phyloP scores from a whole-genome alignment of 2,888 invertebrate genomes.

The Cosmia trapezina region DNA sequence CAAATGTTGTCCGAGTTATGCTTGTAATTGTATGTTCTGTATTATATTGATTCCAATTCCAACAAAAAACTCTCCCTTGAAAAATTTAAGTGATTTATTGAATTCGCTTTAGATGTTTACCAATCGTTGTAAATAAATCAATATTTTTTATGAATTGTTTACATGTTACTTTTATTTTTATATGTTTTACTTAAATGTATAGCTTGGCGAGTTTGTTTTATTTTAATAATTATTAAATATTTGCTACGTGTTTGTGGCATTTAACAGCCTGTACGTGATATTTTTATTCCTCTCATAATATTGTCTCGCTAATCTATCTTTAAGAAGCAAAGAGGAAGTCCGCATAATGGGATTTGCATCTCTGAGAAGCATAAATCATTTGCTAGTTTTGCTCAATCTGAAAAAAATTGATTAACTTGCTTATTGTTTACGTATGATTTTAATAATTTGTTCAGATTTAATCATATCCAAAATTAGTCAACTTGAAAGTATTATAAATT shows the following conservation, averaged over 20 bases:
- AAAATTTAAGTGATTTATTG: constrained; percentile 65
- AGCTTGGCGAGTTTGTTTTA: constrained; percentile 79
- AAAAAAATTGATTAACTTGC: constrained; percentile 41
- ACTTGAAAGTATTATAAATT: constrained; percentile 74
- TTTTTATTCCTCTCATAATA: constrained; percentile 58
- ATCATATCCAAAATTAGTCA: constrained; percentile 64
- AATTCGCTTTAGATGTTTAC: constrained; percentile 69
- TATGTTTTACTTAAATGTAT: constrained; percentile 85
- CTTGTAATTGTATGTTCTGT: constrained; percentile 38
- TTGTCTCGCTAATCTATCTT: constrained; percentile 55
- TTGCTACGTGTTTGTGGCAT: constrained; percentile 67
- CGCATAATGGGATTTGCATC: constrained; percentile 27
- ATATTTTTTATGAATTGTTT: constrained; percentile 85
- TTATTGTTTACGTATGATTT: constrained; percentile 54
- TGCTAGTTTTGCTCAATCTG: constrained; percentile 60
- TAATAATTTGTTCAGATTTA: constrained; percentile 54
- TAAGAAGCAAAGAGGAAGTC: constrained; percentile 32
- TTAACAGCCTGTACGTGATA: constrained; percentile 59
- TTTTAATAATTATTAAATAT: constrained; percentile 64
- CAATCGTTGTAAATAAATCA: constrained; percentile 84
- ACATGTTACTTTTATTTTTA: constrained; percentile 83
- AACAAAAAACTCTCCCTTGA: constrained; percentile 47
- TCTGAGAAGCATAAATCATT: constrained; percentile 46
- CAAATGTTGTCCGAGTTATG: constrained; percentile 14
- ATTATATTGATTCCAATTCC: constrained; percentile 33